Evolutionary conservation across 2,888 invertebrate species (phyloP), one percentile per base, ranked within the genome.

Genomic region (Norana najaformis): DNA sequence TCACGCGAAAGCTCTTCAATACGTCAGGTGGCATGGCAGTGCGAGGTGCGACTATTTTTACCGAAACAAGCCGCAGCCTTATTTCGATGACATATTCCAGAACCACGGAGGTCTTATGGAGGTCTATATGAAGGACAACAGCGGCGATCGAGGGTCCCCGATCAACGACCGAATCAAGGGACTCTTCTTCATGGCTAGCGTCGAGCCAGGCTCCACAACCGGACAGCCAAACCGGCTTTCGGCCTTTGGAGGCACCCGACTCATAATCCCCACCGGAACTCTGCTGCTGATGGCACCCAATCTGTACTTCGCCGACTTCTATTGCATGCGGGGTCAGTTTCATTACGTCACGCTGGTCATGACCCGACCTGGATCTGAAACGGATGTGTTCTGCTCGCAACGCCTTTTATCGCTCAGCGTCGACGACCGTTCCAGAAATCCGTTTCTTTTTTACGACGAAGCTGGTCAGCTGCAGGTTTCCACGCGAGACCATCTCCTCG

Each of bases 321-420:
- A 89, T 37, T 90, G 90, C 88, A 89, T 89, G 90, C 23, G 88
- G 16, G 88, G 38, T 36, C 8, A n/a, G 36, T 35, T 23, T 23
- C 91, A 91, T 34, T 90, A 91, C 88, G 90, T 91, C 34, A 91
- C 91, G 18, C 34, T 91, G 37, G 91, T 91, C 16, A 23, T 91
- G 69, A 90, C 91, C 18, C 85, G 88, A 37, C 37, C 36, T 20
- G 83, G 88, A 20, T 91, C 91, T 23, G 34, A 47, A 0, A 39
- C 90, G 23, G 91, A 91, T 85, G 14, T 38, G 3, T 90, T 91
- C 88, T 91, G 91, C 53, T 8, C 38, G n/a, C 30, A 85, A 0
- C 85, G 47, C 14, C 83, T 91, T 4, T 36, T 88, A 14, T 34
- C 11, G 30, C 36, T 91, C 38, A 38, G 69, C 69, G 23, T 89